Base-by-base conservation (phyloP, 2,113 vertebrate species). In the Lasiurus borealis region DNA sequence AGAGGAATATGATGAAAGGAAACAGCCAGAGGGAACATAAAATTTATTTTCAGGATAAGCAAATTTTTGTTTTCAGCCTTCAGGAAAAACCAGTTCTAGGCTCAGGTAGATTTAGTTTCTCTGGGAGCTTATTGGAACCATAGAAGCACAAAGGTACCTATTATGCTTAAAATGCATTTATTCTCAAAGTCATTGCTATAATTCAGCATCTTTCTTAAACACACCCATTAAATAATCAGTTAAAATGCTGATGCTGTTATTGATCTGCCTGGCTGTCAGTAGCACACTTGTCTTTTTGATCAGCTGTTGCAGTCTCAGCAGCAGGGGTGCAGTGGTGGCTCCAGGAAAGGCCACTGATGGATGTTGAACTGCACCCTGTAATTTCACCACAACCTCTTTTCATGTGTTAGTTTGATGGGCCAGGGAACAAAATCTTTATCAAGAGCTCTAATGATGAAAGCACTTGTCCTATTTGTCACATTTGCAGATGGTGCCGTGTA, bases 31-130 rank as follows among this genome's bases (percentile, higher is more conserved):
- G 21, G 27, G 52, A 83, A 91, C 75, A 62, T 52, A 40, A 76
- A 46, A 52, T 71, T 76, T 77, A 54, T 87, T 82, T 71, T 27
- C 50, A 64, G 76, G 29, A 82, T 87, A 84, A 91, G 88, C 62
- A 91, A n/a, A 54, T 66, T 68, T 68, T 71, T 88, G 46, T 64
- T 82, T 83, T 57, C n/a, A 77, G 34, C 69, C 71, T 54, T 76
- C n/a, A n/a, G 54, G 66, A 64, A 71, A 57, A 84, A 62, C 23
- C 11, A 10, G 50, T 54, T 62, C 23, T 25, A 36, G 72, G 50
- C 16, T 64, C 15, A 6, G 12, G 34, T 46, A 72, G 59, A 62
- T 92, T 44, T 87, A 27, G 59, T 69, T 62, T 69, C 62, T 90
- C 73, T 3, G 29, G 69, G 75, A 31, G 14, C 75, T 44, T 68